Conservation (phyloP, 2,888 invertebrate species). For the Ariolimax columbianus region DNA sequence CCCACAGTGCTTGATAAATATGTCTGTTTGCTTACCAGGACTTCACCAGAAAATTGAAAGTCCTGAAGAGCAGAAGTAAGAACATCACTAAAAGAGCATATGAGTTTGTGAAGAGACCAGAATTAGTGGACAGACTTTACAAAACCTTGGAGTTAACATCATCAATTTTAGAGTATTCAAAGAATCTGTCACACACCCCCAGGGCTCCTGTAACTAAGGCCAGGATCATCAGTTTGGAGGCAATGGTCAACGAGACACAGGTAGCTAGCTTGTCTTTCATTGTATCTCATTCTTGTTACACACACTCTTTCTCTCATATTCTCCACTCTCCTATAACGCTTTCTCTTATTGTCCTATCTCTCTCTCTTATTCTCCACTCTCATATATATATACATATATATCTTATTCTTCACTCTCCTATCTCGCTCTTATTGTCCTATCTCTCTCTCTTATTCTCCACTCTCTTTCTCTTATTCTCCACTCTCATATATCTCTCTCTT, state of each 20-base stretch:
- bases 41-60: not conserved
- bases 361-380: no score
- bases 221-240: not conserved
- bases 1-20: no score
- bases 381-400: no score
- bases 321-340: not conserved
- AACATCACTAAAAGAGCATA: not conserved
- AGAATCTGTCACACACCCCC: rapidly evolving
- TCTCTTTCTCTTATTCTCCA: no score
- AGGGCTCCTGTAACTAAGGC: not conserved
- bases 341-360: no score
- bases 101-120: not conserved
- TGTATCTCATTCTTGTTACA: not conserved
- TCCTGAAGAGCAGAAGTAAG: not conserved
- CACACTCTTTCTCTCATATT: not conserved
- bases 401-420: no score
- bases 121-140: not conserved
- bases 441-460: no score
- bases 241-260: not conserved
- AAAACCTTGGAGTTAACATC: not conserved
- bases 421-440: no score
- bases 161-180: not conserved
- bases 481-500: no score
- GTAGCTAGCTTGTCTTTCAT: not conserved
- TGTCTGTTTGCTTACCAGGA: not conserved